Evolutionary conservation across 37 sponge, comb jelly and placozoan species (phyloP), one percentile per base, ranked within the genome.

Genomic region (Ianthella basta): DNA sequence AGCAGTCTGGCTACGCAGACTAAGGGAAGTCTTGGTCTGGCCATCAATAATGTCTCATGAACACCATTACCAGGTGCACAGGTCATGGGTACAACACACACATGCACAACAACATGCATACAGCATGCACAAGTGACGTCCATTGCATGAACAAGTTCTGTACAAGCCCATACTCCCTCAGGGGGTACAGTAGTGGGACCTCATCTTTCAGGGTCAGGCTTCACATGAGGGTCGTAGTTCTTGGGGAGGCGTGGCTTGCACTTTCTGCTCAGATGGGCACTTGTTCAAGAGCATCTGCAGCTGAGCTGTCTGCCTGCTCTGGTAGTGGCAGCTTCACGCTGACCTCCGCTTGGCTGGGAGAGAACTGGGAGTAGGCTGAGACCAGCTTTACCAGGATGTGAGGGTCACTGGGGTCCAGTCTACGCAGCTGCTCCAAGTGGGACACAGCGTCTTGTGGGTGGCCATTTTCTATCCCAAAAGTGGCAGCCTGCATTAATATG

Each of bases 141-240:
- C n/a, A n/a, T n/a, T n/a, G n/a, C n/a, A n/a, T n/a, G n/a, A n/a
- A n/a, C n/a, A n/a, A n/a, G n/a, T n/a, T n/a, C n/a, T n/a, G n/a
- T n/a, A n/a, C n/a, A n/a, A n/a, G n/a, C n/a, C n/a, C n/a, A n/a
- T n/a, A n/a, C n/a, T 98, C 99, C 27, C 93, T 79, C 18, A 92
- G 72, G 5, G 99, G 99, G 40, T 96, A 34, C 89, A 81, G 74
- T 85, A 93, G 61, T 96, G 94, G 8, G 94, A 94, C 37, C 99
- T 96, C 99, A 98, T 55, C 99, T 59, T 68, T 98, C 99, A 20
- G 93, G 95, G 60, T 98, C 99, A 66, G 95, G 91, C 15, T 83
- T 40, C 34, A 68, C 81, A 24, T 70, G 67, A 14, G 93, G 91
- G 60, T 97, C 89, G 70, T 72, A 88, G 81, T 92, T 96, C 85